Conservation (phyloP, 2,113 vertebrate genomes). For the Sapajus apella region DNA sequence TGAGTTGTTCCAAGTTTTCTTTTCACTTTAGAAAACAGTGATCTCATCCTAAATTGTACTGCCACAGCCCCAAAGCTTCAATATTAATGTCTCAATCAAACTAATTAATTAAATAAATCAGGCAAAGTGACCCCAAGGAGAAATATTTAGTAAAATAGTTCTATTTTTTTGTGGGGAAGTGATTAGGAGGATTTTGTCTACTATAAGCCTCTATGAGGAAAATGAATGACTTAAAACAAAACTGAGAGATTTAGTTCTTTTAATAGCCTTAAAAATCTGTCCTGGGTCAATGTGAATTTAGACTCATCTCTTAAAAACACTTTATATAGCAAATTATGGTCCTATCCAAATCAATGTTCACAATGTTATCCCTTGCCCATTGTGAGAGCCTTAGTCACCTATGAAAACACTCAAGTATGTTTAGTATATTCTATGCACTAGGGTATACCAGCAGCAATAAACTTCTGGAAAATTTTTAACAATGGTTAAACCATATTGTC, state of each 20-base stretch:
- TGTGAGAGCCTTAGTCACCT: not conserved
- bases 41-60: not conserved
- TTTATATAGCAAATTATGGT: not conserved
- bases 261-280: slow-evolving; percentile 13
- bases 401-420: slow-evolving; percentile 48
- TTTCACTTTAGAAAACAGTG: not conserved
- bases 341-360: slow-evolving; percentile 3
- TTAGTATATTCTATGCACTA: not conserved
- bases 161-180: not conserved
- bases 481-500: not conserved
- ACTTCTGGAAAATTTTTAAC: not conserved
- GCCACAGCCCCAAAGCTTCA: not conserved
- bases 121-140: slow-evolving; percentile 22
- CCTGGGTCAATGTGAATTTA: slow-evolving; percentile 40
- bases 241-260: slow-evolving; percentile 15
- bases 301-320: slow-evolving; percentile 3
- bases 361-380: not conserved
- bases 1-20: not conserved
- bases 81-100: slow-evolving; percentile 30
- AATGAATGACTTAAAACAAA: not conserved
- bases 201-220: not conserved
- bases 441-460: not conserved
- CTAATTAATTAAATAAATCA: slow-evolving; percentile 34
- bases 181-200: not conserved
- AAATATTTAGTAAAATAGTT: slow-evolving; percentile 36